phyloP scores from a whole-genome alignment of 1,140 invertebrate genomes.

The Portunus trituberculatus region DNA sequence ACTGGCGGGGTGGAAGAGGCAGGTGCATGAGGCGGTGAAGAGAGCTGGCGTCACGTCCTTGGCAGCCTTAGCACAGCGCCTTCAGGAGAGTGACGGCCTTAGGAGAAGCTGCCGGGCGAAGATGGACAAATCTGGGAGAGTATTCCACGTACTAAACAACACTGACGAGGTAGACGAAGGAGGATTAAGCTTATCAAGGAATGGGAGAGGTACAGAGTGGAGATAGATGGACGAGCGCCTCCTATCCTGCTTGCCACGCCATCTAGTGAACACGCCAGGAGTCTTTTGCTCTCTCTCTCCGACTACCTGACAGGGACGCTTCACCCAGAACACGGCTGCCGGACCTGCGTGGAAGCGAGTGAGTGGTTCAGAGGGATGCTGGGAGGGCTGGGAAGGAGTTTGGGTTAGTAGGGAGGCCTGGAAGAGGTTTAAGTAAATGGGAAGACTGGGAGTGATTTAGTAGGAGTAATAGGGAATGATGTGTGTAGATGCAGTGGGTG shows the following conservation, averaged over 20 bases:
- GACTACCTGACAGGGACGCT: conserved; percentile 50
- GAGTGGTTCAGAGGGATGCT: neutral
- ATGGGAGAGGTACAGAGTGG: conserved; percentile 27
- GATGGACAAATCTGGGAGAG: conserved; percentile 1
- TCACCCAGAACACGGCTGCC: conserved; percentile 11
- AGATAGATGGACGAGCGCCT: neutral
- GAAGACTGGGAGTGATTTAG: too few relatives aligned
- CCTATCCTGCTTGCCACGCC: conserved; percentile 31
- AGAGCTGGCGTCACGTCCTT: neutral
- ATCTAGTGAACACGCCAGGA: conserved; percentile 21
- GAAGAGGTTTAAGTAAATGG: neutral
- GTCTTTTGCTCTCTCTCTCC: conserved; percentile 40
- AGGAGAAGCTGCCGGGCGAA: neutral
- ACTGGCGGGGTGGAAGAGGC: conserved; percentile 35
- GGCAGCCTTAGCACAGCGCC: neutral
- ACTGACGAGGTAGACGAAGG: neutral
- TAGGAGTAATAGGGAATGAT: too few relatives aligned
- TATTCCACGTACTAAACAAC: conserved; percentile 42
- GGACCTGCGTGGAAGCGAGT: neutral
- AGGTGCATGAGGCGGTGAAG: neutral
- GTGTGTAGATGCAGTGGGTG: too few relatives aligned
- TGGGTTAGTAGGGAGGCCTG: neutral
- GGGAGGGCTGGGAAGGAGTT: neutral
- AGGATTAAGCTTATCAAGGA: neutral
- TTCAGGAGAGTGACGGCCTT: neutral